Base-by-base conservation (phyloP, 2,888 invertebrate genomes). In the Thecocarcelia acutangulata region DNA sequence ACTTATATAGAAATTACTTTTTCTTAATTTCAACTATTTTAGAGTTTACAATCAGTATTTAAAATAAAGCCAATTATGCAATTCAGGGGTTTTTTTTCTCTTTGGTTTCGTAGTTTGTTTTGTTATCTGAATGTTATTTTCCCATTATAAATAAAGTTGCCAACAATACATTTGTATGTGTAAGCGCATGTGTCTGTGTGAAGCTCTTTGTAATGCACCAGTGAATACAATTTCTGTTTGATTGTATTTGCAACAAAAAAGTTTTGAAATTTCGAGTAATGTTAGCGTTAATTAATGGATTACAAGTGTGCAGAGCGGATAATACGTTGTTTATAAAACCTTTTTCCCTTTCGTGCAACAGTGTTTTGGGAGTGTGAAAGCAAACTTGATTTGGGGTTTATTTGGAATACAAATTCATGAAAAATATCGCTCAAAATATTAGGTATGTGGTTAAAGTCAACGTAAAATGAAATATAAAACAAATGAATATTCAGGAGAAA, bases 211-310 rank as follows among this genome's bases (percentile, higher is more conserved):
- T 24, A 24, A 24, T 24, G 24, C 24, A 24, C 24, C 24, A 3
- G 24, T 2, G 24, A 24, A 24, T 33, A 9, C 9, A 33, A 8
- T 33, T 9, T 33, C 33, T 9, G 8, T 33, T 8, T 15, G 42
- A 44, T 37, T 42, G 58, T 59, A n/a, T 64, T 54, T 44, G 64
- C 28, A n/a, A 37, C 42, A 42, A 48, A 50, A 64, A 33, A 46
- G 5, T 19, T 50, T 19, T 42, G 33, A 66, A 66, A 50, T 8
- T 9, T n/a, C 2, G 8, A 54, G 17, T 54, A 54, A 52, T 52
- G 33, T 48, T 70, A 44, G 17, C 52, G 59, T 66, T 80, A 75
- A 75, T 80, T 80, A 75, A 64, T 70, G 73, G 48, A 28, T 61
- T 73, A 61, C 68, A 46, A 56, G 68, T 56, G 54, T 61, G 40